Base-by-base conservation (phyloP, 2,113 vertebrate genomes). In the Excalfactoria chinensis region DNA sequence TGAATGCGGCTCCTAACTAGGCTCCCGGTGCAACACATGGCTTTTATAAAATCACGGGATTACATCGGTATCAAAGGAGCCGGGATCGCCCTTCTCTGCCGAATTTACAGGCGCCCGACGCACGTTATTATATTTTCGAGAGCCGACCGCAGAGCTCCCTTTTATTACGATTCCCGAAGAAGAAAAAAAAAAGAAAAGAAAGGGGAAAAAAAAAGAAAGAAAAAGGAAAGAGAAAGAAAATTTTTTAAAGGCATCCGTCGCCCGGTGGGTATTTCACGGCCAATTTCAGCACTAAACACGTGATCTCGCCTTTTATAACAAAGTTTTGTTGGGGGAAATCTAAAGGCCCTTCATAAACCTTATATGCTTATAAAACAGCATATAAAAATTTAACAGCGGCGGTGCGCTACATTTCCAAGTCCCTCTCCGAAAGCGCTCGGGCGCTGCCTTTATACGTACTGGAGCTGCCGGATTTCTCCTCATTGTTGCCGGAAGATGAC, bases 361-460 rank as follows among this genome's bases (percentile, higher is more conserved):
- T 98, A 98, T 98, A 98, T 98, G 98, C 99, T 99, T 99, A 99
- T 99, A 99, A 99, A 99, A 99, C 98, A 99, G 99, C 99, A 99
- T 99, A 99, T 99, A 99, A 99, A 99, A 97, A 97, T 98, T 99
- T 99, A 99, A 99, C 98, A 98, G 99, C 98, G 97, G 98, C 97
- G 97, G 97, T 98, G 98, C 97, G 97, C 97, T 97, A 96, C 97
- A 97, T 98, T 98, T 97, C 98, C 97, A 98, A 98, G 97, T 98
- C 97, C 98, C 98, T 98, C 97, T 95, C 97, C 97, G 97, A 98
- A 98, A 97, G 98, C 97, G 94, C 95, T 94, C 97, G 97, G 97
- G 98, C 98, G 97, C 98, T 97, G 98, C 97, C 97, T 98, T 98
- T 98, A 98, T 98, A 99, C 99, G 98, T 98, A 99, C 99, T 98